Base-by-base conservation (phyloP, 2,797 vertebrate genomes). In the Galaxias olidus region DNA sequence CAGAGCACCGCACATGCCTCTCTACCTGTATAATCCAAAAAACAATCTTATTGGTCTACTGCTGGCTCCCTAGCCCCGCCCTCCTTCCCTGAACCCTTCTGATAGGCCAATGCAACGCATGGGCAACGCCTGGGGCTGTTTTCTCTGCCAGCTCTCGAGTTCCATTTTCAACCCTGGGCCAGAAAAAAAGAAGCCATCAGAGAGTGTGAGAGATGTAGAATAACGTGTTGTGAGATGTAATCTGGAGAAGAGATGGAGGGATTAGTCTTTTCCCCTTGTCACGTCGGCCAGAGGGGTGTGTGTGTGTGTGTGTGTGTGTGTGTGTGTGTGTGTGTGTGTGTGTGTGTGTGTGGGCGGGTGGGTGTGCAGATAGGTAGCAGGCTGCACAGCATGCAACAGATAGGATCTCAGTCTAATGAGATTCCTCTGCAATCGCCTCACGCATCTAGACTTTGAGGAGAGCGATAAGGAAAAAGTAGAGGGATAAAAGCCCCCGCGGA, bases 401-500 rank as follows among this genome's bases (percentile, higher is more conserved):
- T 74, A 65, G 74, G 62, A 69, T 74, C 67, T 55, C 62, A 71
- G 66, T 80, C 65, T 81, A 87, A 88, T 84, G 77, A 84, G 78
- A 86, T 79, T 65, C 69, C 61, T 75, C 67, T 76, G 77, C 70
- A 83, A 82, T 87, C 70, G 30, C 73, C 75, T 72, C 76, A 71
- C 71, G 44, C 73, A 87, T 86, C 84, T 82, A 76, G 59, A 80
- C 76, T 82, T 73, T 60, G 71, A 80, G 66, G 69, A 72, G 71
- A 79, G 71, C 70, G 78, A 84, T 79, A 82, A 74, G 54, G 30
- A 66, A 63, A 72, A 59, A 18, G 62, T 11, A 68, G 59, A 71
- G 62, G 56, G 65, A 70, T 63, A 59, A 62, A 19, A 48, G 1
- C 8, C 20, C 30, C 58, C 11, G 8, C 18, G 30, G 42, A 47